Conservation (phyloP, 2,113 vertebrate genomes). For the Atractosteus spatula region DNA sequence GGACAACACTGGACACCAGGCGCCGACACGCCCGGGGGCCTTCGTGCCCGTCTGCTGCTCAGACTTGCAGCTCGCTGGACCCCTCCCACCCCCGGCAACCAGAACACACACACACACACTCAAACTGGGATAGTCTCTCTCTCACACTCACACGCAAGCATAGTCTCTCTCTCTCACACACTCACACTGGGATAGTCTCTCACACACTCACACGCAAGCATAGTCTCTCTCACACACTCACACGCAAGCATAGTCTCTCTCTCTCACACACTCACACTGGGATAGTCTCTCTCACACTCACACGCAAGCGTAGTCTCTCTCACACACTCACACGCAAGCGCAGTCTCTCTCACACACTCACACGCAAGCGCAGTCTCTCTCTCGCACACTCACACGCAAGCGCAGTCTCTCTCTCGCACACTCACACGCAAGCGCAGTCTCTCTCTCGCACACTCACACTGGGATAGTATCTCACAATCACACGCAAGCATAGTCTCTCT, state of each 20-base stretch:
- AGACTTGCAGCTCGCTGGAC: too few species aligned
- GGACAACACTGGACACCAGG: too few species aligned
- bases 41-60: too few species aligned
- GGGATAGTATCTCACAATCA: too few species aligned
- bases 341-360: neutral
- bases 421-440: slow-evolving; percentile 7
- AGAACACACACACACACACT: neutral
- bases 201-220: neutral
- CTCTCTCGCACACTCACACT: too few species aligned
- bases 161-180: neutral
- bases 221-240: neutral
- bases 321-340: slow-evolving; percentile 17
- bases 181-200: neutral
- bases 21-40: too few species aligned
- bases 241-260: neutral
- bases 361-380: too few species aligned
- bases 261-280: neutral
- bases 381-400: slow-evolving; percentile 4
- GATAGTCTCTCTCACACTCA: neutral
- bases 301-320: slow-evolving; percentile 16
- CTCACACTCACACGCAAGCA: neutral
- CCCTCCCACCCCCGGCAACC: too few species aligned
- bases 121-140: neutral
- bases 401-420: slow-evolving; percentile 26
- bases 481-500: too few species aligned